phyloP scores from a whole-genome alignment of 2,888 invertebrate species.

The Acanthoscelides obtectus region DNA sequence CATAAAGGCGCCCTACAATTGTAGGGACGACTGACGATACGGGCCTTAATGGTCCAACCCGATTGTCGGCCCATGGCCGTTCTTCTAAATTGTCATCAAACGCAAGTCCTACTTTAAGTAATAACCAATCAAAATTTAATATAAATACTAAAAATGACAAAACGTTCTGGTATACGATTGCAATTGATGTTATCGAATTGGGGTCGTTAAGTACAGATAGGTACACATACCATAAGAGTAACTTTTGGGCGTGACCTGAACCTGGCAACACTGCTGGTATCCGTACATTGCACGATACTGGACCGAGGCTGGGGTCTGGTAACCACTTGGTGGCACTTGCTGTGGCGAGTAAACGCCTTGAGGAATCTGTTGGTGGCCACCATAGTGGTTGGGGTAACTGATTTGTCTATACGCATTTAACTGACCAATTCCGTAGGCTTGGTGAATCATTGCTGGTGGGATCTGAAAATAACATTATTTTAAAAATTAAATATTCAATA shows the following conservation, averaged over 20 bases:
- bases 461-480: conserved; percentile 25
- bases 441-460: conserved; percentile 43
- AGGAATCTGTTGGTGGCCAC: not conserved
- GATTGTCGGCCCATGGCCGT: too few species aligned
- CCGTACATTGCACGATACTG: not conserved
- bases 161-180: too few species aligned
- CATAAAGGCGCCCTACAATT: too few species aligned
- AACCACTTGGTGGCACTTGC: too few species aligned
- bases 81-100: too few species aligned
- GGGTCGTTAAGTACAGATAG: too few species aligned
- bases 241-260: not conserved
- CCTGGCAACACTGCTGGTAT: not conserved
- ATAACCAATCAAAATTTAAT: too few species aligned
- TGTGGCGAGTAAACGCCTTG: not conserved
- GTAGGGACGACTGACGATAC: too few species aligned
- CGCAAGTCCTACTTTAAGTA: too few species aligned
- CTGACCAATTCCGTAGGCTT: conserved; percentile 42
- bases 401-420: conserved; percentile 29
- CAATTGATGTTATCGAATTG: too few species aligned
- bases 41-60: too few species aligned
- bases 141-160: too few species aligned
- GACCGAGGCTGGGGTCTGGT: not conserved
- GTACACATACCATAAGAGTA: not conserved
- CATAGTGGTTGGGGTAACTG: conserved; percentile 14
- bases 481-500: not conserved